Evolutionary conservation across 2,888 invertebrate genomes (phyloP), one percentile per base, ranked within the genome.

Genomic region (Brenthis hecate): DNA sequence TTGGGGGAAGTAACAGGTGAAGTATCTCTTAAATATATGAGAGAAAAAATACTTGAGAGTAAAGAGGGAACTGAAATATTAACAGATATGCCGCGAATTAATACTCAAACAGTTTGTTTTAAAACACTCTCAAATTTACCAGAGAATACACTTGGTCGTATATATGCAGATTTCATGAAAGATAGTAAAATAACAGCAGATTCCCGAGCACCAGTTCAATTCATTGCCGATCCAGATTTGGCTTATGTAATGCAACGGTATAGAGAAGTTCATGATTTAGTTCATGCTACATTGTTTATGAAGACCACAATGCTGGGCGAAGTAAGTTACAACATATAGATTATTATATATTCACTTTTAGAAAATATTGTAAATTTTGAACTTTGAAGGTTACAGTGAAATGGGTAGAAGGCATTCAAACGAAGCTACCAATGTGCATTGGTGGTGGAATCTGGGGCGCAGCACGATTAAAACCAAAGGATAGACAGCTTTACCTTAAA

Each of bases 241-340:
- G 98, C 98, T 5, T 99, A 99, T 89, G 96, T 99, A 57, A 98
- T 99, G 96, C 98, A 98, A 86, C 94, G 99, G 66, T 99, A 99
- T 85, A 95, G 99, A 74, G 99, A 99, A 92, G 96, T 97, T 11
- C 99, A 99, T 86, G 99, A 99, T 92, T 94, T 99, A 74, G 95
- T 97, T 69, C 99, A 99, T 89, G 96, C 98, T 0, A 93, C 97
- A 19, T 94, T 99, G 54, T 95, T 96, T 75, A 99, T 99, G 98
- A 98, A 97, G 51, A 99, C 98, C 13, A 97, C 97, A 79, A 98
- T 98, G 97, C 91, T 98, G 50, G 96, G 96, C 70, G 95, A 93
- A 95, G 96, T 94, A 93, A 84, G 78, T 65, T 50, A 48, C 28
- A 48, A n/a, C 50, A 65, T 58, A 48, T 56, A 28, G 16, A 54